Percentiles rank a stretch among this genome's conserved stretches.
Evolutionary conservation across 2,888 invertebrate species (phyloP).

Genomic region (Iphiclides podalirius): DNA sequence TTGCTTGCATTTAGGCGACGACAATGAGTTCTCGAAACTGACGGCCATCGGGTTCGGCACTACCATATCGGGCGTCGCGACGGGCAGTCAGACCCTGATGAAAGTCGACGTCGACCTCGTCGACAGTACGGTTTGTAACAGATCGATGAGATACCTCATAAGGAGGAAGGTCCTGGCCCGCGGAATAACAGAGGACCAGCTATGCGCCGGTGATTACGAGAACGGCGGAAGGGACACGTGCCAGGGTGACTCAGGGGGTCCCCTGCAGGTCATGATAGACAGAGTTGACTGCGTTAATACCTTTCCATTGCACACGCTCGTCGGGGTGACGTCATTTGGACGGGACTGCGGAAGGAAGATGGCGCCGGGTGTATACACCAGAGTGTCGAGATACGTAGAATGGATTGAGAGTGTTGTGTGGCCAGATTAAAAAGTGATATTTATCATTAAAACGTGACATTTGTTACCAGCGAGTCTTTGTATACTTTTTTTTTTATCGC

Average conservation of each 20-base stretch:
- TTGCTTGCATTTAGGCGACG: conserved; percentile 69
- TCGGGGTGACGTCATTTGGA: conserved; percentile 77
- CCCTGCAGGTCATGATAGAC: conserved; percentile 61
- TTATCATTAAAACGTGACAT: too few species aligned
- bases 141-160: conserved; percentile 60
- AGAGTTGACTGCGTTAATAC: conserved; percentile 54
- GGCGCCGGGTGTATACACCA: conserved; percentile 76
- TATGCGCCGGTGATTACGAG: conserved; percentile 71
- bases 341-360: conserved; percentile 72
- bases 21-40: conserved; percentile 46
- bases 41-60: conserved; percentile 84
- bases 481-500: neutral
- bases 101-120: conserved; percentile 67
- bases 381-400: conserved; percentile 62
- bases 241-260: conserved; percentile 75
- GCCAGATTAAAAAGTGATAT: conserved; percentile 41
- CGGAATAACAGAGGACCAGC: conserved; percentile 58
- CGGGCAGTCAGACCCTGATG: conserved; percentile 70
- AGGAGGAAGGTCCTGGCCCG: conserved; percentile 49
- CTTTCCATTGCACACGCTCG: conserved; percentile 66
- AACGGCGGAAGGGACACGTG: conserved; percentile 71
- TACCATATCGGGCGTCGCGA: conserved; percentile 58
- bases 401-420: conserved; percentile 77
- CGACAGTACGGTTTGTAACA: conserved; percentile 51
- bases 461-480: too few species aligned